These are phyloP conservation scores for Cryptops parisi DNA, from an alignment of 2,888 invertebrate genomes.

Conservation along the genomic window DNA sequence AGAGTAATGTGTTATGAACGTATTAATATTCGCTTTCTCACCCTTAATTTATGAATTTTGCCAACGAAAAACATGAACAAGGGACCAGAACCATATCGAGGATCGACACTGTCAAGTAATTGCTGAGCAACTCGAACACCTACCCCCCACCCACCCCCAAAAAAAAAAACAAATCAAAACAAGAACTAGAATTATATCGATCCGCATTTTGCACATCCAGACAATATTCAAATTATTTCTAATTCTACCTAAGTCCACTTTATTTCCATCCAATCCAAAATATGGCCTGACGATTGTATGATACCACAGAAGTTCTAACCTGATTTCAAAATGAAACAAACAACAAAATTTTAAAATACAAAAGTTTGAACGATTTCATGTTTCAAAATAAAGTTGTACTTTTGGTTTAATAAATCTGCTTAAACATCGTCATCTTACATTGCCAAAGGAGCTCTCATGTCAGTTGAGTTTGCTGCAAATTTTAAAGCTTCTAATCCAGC, in stretches of 20 bases:
- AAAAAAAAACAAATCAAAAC: background rate
- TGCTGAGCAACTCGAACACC: constrained; percentile 39
- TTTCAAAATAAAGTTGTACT: too few relatives aligned
- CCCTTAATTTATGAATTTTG: constrained; percentile 45
- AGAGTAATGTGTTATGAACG: too few relatives aligned
- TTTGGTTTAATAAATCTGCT: background rate
- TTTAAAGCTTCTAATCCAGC: constrained; percentile 43
- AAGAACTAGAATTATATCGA: constrained; percentile 20
- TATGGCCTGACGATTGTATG: constrained; percentile 53
- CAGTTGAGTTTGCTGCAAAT: constrained; percentile 44
- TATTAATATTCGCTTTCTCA: too few relatives aligned
- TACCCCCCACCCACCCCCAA: background rate
- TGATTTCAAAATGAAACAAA: constrained; percentile 24
- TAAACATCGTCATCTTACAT: constrained; percentile 35
- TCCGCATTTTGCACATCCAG: too few relatives aligned
- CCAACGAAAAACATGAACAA: constrained; percentile 52
- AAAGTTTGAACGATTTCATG: too few relatives aligned
- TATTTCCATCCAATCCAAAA: constrained; percentile 47
- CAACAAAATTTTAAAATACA: too few relatives aligned
- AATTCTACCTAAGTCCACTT: constrained; percentile 40
- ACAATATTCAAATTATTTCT: too few relatives aligned
- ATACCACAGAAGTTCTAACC: constrained; percentile 48
- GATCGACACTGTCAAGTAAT: constrained; percentile 39
- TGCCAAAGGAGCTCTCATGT: constrained; percentile 52
- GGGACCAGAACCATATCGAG: constrained; percentile 44